Base-by-base conservation (phyloP, 2,113 vertebrate species). In the Saccopteryx leptura region DNA sequence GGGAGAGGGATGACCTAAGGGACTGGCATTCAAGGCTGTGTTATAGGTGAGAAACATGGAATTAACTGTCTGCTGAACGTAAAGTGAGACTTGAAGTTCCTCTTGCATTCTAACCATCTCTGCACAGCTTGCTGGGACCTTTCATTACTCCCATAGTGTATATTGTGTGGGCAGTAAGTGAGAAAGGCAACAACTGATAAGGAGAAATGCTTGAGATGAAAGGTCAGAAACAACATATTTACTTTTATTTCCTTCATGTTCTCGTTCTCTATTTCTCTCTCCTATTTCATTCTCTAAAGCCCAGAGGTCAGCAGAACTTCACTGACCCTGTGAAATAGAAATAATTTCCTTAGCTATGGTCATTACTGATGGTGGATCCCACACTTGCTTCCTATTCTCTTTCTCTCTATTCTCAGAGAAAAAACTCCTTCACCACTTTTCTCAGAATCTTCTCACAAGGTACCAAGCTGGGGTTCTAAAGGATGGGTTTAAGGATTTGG, bases 161-260 rank as follows among this genome's bases (percentile, higher is more conserved):
- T 10, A 46, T 4, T 50, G 48, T 65, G 28, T 63, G 66, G 69
- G 56, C 1, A 33, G 72, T 28, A 94, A 74, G 60, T 31, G 14
- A 91, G 63, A 23, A 33, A 50, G 24, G 17, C 46, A 33, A 65
- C n/a, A 18, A 26, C 21, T 50, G 52, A 28, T 28, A 5, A 28
- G 31, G 33, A 19, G 52, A 68, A 39, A 82, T 52, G 8, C 21
- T 86, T 33, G 8, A 52, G 39, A 82, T 48, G 58, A 92, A 54
- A 93, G 52, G 66, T 60, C 65, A 66, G 85, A 92, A 94, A n/a
- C 33, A 78, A 68, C 18, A 63, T 39, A 50, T 39, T 72, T 65
- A 63, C 26, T 21, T 24, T 81, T 48, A n/a, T 78, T 17, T 92
- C 28, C 26, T 74, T 76, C 13, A 0, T 1, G 4, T 9, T 78